Base-by-base conservation (phyloP, 2,888 invertebrate genomes). In the Carcina quercana region DNA sequence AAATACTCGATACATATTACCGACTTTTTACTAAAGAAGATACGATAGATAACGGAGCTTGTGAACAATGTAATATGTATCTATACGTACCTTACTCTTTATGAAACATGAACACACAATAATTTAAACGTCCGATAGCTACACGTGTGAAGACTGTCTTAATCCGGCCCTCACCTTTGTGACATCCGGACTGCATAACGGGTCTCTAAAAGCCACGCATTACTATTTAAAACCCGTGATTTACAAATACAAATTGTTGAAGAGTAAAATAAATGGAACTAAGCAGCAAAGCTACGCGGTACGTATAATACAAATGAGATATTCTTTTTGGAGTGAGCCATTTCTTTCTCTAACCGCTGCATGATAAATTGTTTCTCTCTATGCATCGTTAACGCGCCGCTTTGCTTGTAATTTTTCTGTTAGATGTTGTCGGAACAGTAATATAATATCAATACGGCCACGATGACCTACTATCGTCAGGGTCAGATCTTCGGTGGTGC, bases 281-380 rank as follows among this genome's bases (percentile, higher is more conserved):
- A 45, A 53, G 51, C 58, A 53, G 51, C 44, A 46, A 48, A 46
- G 50, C 38, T 43, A 53, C 53, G 53, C 51, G 52, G 45, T 51
- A n/a, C n/a, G n/a, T n/a, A 60, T 73, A 69, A 80, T 80, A 76
- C 73, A 71, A 76, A 80, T 74, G 69, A 73, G 71, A 59, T 65
- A n/a, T 69, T 68, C 67, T 70, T 71, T 73, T 68, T 56, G 45
- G 59, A 74, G 72, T 74, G 69, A 74, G 69, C 71, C 70, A 73
- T 71, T 65, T 67, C 60, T 72, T 62, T 68, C 66, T 65, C 57
- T 70, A 67, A 74, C 60, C 53, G 58, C 58, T 56, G 48, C 52
- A 71, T 74, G 78, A 80, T 78, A 64, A 72, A 79, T 80, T 45
- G 74, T 71, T 65, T 65, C 59, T 68, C 64, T 67, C 59, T 68